Percentiles rank a stretch among this genome's conserved stretches.
Conservation (phyloP, 2,113 vertebrate genomes). For the Fulmarus glacialis region DNA sequence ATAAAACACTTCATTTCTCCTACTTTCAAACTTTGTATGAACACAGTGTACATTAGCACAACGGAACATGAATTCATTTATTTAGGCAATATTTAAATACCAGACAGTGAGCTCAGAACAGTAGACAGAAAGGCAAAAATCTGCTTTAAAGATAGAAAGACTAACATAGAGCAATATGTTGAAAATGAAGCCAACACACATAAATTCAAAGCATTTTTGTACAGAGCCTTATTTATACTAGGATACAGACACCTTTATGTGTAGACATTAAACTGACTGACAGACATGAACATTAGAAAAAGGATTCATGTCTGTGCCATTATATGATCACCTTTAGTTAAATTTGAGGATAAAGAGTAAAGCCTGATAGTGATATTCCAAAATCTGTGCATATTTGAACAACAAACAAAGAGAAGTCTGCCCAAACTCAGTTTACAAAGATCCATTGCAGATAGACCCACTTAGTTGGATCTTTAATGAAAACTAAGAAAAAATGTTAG, state of each 20-base stretch:
- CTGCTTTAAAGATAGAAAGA: slow-evolving; percentile 27
- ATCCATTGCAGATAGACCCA: background rate
- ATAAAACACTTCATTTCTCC: background rate
- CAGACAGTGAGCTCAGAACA: slow-evolving; percentile 42
- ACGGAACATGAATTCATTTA: background rate
- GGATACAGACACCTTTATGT: slow-evolving; percentile 52
- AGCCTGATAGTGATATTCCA: background rate
- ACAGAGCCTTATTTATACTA: slow-evolving; percentile 54
- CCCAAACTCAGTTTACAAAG: background rate
- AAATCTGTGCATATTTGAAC: background rate
- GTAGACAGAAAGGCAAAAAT: slow-evolving; percentile 43
- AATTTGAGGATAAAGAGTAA: slow-evolving; percentile 18
- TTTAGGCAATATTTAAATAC: slow-evolving; percentile 22
- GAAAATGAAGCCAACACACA: slow-evolving; percentile 50
- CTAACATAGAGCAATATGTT: slow-evolving; percentile 9
- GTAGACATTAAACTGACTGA: slow-evolving; percentile 48
- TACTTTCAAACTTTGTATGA: background rate
- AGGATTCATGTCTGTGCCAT: background rate
- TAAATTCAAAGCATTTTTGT: slow-evolving; percentile 51
- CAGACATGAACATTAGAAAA: slow-evolving; percentile 23
- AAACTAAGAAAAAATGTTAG: background rate
- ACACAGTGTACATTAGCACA: background rate
- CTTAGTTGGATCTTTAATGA: background rate
- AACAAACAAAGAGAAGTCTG: background rate
- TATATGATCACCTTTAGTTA: slow-evolving; percentile 9